phyloP scores from a whole-genome alignment of 2,888 invertebrate genomes.

The Luperina nickerlii region DNA sequence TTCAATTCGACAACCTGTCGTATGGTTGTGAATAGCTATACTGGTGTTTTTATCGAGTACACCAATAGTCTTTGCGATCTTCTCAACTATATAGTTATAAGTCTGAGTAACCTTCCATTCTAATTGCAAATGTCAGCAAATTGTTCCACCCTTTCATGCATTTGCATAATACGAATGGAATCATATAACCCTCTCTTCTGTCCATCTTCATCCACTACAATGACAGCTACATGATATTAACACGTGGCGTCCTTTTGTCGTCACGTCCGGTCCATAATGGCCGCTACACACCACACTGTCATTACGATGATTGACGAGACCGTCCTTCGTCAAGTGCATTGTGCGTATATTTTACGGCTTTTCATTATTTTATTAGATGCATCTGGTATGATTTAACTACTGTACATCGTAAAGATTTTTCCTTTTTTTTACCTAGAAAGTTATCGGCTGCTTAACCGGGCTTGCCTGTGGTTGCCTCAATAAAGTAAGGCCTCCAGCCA shows the following conservation, averaged over 20 bases:
- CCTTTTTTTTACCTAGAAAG: too few species aligned
- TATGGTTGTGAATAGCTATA: too few species aligned
- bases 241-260: constrained; percentile 63
- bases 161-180: background rate
- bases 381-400: background rate
- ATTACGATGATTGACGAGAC: constrained; percentile 71
- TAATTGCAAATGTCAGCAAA: background rate
- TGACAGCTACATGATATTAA: constrained; percentile 3
- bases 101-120: background rate
- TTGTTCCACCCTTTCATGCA: background rate
- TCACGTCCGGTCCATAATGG: constrained; percentile 77
- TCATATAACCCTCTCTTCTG: background rate
- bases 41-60: background rate
- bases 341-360: constrained; percentile 5
- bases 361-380: constrained; percentile 8
- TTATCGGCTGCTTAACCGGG: too few species aligned
- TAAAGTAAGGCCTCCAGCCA: too few species aligned
- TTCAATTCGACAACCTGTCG: too few species aligned
- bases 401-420: background rate
- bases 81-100: background rate
- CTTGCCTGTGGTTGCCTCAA: too few species aligned
- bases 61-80: background rate
- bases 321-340: constrained; percentile 61
- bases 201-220: constrained; percentile 6
- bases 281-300: constrained; percentile 65